phyloP scores from a whole-genome alignment of 2,888 invertebrate genomes.

The Nymphalis urticae region DNA sequence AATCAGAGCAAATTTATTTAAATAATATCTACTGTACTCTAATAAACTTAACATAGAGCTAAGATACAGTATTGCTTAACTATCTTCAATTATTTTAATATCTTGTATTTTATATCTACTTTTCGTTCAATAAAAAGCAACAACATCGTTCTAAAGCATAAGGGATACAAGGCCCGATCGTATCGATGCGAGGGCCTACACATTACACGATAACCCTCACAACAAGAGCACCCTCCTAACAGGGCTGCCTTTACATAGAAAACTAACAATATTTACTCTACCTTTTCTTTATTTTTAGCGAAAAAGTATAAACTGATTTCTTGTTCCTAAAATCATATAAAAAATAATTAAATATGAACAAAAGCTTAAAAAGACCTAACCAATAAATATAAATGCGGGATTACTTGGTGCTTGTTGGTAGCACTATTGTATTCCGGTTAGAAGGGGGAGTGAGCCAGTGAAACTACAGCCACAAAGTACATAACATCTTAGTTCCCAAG shows the following conservation, averaged over 20 bases:
- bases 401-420: too few relatives aligned
- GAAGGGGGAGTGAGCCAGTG: too few relatives aligned
- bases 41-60: too few relatives aligned
- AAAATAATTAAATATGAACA: too few relatives aligned
- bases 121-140: conserved; percentile 3
- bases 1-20: too few relatives aligned
- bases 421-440: too few relatives aligned
- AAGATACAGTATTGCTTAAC: not conserved
- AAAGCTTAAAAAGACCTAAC: too few relatives aligned
- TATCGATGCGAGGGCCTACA: conserved; percentile 46
- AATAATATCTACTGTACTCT: too few relatives aligned
- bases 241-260: conserved; percentile 51
- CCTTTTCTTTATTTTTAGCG: not conserved
- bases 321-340: too few relatives aligned
- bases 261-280: conserved; percentile 8
- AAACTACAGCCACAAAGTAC: too few relatives aligned
- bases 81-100: not conserved
- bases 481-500: too few relatives aligned
- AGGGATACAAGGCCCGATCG: conserved; percentile 32
- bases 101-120: not conserved
- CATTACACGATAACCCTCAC: conserved; percentile 61
- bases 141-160: conserved; percentile 29
- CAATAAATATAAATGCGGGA: too few relatives aligned
- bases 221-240: conserved; percentile 48
- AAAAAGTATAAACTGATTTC: not conserved